Evolutionary conservation across 1,140 invertebrate species (phyloP).

Genomic region (Sarcophaga bullata): DNA sequence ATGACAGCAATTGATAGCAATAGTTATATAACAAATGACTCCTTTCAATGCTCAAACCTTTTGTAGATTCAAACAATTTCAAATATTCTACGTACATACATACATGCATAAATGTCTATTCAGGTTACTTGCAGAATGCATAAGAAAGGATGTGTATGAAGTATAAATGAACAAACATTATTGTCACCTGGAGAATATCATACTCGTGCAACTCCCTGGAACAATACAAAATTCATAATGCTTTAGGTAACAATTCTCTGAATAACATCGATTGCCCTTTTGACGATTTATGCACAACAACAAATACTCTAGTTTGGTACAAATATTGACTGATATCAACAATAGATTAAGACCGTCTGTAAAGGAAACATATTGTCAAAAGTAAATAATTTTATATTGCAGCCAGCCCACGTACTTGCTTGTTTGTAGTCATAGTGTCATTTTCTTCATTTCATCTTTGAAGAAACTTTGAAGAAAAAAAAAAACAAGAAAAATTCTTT

Average conservation of each 20-base stretch:
- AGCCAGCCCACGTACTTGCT: no score
- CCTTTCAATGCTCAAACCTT: background rate
- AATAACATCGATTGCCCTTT: slow-evolving; percentile 2
- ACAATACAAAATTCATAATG: slow-evolving; percentile 2
- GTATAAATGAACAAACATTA: slow-evolving; percentile 16
- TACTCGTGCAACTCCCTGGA: background rate
- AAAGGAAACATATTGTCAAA: no score
- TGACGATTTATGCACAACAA: background rate
- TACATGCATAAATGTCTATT: background rate
- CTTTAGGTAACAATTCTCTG: background rate
- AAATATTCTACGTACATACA: background rate
- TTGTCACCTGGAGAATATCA: slow-evolving; percentile 18
- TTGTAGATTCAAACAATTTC: background rate
- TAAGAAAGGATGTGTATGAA: background rate
- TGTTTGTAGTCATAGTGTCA: no score
- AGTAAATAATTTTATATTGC: no score
- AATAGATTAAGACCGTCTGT: no score
- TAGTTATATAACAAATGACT: slow-evolving; percentile 17
- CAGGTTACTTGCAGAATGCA: background rate
- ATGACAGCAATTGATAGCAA: slow-evolving; percentile 9
- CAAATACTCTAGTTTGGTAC: background rate
- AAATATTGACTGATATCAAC: no score
- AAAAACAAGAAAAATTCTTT: no score
- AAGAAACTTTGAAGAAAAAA: no score
- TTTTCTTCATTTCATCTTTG: no score